phyloP scores from a whole-genome alignment of 2,888 invertebrate species.

The Cremastinae sp. region DNA sequence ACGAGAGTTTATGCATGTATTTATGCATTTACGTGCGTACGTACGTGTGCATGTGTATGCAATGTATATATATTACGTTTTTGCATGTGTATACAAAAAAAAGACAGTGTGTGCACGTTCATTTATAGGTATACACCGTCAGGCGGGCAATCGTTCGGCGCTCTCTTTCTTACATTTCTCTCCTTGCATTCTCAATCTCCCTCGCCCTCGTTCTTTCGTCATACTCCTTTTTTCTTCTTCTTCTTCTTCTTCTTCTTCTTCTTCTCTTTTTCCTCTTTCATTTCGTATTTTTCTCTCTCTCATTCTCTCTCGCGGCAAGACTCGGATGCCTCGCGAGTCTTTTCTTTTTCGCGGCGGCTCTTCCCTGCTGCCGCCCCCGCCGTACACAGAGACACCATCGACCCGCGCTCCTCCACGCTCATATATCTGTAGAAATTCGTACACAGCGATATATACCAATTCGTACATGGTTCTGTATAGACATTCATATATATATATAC shows the following conservation, averaged over 20 bases:
- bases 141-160: constrained; percentile 29
- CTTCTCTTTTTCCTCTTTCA: constrained; percentile 32
- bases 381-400: constrained; percentile 58
- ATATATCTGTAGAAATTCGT: neutral
- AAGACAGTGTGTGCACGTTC: neutral
- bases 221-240: constrained; percentile 57
- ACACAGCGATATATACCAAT: neutral
- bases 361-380: constrained; percentile 61
- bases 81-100: neutral
- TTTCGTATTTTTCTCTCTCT: constrained; percentile 35
- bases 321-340: constrained; percentile 25
- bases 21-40: neutral
- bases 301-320: constrained; percentile 19
- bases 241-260: constrained; percentile 35
- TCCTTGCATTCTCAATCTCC: constrained; percentile 61
- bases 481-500: neutral
- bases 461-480: constrained; percentile 33
- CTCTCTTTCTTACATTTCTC: constrained; percentile 62
- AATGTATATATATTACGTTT: neutral
- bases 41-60: neutral
- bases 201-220: constrained; percentile 58
- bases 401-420: constrained; percentile 41
- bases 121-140: constrained; percentile 1
- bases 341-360: constrained; percentile 56
- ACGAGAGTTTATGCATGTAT: neutral